A percentile compares a stretch with the other conserved stretches of the same genome.
Conservation (phyloP, 2,113 vertebrate species). For the Oryzias woworae region DNA sequence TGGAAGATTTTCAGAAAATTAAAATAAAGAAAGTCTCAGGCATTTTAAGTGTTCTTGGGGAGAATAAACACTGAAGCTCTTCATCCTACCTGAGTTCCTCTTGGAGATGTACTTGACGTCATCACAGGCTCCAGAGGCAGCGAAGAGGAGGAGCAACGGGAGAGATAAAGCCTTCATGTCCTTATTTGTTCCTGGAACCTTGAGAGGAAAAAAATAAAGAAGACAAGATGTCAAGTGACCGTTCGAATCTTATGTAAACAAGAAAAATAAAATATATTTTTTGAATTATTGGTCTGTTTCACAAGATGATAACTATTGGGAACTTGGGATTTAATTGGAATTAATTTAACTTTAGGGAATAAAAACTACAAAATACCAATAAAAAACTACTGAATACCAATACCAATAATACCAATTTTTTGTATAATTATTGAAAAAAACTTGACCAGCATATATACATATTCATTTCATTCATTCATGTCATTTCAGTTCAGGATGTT, state of each 20-base stretch:
- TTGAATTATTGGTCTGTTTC: neutral
- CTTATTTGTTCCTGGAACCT: slow-evolving; percentile 71
- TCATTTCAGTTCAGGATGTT: too few species aligned
- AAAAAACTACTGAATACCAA: too few species aligned
- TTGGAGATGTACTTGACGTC: slow-evolving; percentile 93
- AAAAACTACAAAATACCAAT: too few species aligned
- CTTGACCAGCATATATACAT: too few species aligned
- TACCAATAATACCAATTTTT: too few species aligned
- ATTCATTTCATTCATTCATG: too few species aligned
- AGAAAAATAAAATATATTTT: neutral
- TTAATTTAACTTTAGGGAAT: too few species aligned
- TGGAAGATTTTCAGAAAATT: neutral
- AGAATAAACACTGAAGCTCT: slow-evolving; percentile 11
- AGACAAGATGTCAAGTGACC: neutral
- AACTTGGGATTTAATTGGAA: too few species aligned
- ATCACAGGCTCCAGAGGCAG: slow-evolving; percentile 83
- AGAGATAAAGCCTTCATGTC: slow-evolving; percentile 86
- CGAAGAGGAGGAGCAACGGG: slow-evolving; percentile 82
- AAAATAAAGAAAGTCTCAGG: neutral
- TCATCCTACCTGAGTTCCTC: slow-evolving; percentile 93
- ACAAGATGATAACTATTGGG: too few species aligned
- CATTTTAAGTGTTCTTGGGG: neutral
- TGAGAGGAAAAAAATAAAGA: slow-evolving; percentile 33
- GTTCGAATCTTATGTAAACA: neutral
- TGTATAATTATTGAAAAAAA: too few species aligned